phyloP scores from a whole-genome alignment of 2,888 invertebrate genomes.

The Drosophila longiperda region DNA sequence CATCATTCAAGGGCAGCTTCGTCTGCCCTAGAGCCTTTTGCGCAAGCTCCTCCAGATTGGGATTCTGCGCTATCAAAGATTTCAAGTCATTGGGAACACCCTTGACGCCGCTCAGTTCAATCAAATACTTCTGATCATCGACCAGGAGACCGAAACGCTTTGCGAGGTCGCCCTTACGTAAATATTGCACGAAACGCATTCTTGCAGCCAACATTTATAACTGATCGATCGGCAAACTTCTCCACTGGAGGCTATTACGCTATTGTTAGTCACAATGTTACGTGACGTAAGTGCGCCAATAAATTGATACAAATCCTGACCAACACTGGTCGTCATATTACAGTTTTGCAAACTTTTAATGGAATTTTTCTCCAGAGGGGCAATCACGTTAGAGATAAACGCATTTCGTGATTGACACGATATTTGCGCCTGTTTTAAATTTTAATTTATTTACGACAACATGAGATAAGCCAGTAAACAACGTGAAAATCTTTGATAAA shows the following conservation, averaged over 20 bases:
- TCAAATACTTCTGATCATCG: slow-evolving; percentile 88
- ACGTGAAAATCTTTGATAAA: too few relatives aligned
- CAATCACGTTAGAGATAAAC: background rate
- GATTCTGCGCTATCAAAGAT: slow-evolving; percentile 84
- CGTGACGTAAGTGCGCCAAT: slow-evolving; percentile 25
- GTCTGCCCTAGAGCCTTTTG: slow-evolving; percentile 47
- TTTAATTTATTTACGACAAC: background rate
- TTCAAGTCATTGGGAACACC: slow-evolving; percentile 83
- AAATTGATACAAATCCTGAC: background rate
- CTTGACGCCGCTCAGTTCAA: slow-evolving; percentile 85
- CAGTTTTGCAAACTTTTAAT: slow-evolving; percentile 29
- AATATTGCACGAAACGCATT: slow-evolving; percentile 89
- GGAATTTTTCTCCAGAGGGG: slow-evolving; percentile 44
- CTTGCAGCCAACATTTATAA: slow-evolving; percentile 80
- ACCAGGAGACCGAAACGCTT: slow-evolving; percentile 88
- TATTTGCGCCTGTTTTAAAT: background rate
- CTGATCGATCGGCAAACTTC: slow-evolving; percentile 35
- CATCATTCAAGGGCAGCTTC: slow-evolving; percentile 45
- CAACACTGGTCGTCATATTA: slow-evolving; percentile 33
- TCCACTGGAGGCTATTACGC: slow-evolving; percentile 13
- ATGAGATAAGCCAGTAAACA: background rate
- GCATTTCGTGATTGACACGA: background rate
- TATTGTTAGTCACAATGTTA: background rate
- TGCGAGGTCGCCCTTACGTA: slow-evolving; percentile 85
- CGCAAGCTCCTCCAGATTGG: slow-evolving; percentile 80